Evolutionary conservation across 2,888 invertebrate species (phyloP).

Genomic region (Himalopsyche kuldschensis): DNA sequence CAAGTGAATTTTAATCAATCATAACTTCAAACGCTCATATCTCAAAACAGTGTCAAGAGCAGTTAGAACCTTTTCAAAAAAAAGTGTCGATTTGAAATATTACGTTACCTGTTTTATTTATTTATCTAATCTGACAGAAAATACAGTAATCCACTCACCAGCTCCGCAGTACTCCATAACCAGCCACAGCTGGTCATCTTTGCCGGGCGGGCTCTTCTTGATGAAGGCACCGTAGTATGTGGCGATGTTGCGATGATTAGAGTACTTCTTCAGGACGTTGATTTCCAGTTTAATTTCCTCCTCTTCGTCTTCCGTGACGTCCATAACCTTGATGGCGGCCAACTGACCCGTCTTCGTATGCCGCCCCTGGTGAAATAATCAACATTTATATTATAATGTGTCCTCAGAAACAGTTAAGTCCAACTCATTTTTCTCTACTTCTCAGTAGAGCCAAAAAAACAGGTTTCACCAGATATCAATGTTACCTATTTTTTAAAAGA

Average conservation of each 20-base stretch:
- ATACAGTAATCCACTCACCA: slow-evolving; percentile 60
- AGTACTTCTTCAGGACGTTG: slow-evolving; percentile 98
- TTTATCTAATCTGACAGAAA: no score
- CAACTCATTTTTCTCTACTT: no score
- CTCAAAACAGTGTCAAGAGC: no score
- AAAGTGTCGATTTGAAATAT: no score
- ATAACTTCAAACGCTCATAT: no score
- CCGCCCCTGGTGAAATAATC: slow-evolving; percentile 73
- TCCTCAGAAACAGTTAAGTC: no score
- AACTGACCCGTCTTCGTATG: slow-evolving; percentile 99
- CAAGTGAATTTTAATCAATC: no score
- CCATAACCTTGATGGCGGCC: slow-evolving; percentile 99
- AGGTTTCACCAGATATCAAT: no score
- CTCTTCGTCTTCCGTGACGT: slow-evolving; percentile 99
- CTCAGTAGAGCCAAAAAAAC: no score
- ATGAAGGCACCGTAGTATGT: slow-evolving; percentile 99
- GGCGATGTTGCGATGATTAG: slow-evolving; percentile 98
- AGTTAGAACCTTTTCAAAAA: no score
- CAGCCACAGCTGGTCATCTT: slow-evolving; percentile 99
- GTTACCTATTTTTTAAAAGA: no score
- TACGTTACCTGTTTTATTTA: no score
- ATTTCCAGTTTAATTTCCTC: slow-evolving; percentile 99
- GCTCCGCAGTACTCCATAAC: slow-evolving; percentile 99
- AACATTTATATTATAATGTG: background rate
- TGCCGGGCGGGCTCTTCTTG: slow-evolving; percentile 97